Evolutionary conservation across 2,888 invertebrate species (phyloP), one percentile per base, ranked within the genome.

Genomic region (Noctua fimbriata): DNA sequence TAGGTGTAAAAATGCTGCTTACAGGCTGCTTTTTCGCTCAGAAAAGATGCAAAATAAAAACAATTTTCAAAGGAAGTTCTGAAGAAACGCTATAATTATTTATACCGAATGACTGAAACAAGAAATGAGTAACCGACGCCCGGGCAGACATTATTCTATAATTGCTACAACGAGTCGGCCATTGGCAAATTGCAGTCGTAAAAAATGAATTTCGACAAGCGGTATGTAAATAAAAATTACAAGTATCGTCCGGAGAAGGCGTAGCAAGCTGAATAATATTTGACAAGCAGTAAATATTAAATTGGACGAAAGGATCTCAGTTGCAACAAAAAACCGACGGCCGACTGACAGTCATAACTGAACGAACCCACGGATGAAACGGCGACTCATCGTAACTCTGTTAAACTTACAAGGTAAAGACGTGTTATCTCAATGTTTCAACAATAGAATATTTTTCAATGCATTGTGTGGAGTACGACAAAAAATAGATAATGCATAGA

Each of bases 261-360:
- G 93, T 92, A 91, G 91, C 92, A 87, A 87, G 89, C 88, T 91
- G 91, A 94, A 94, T 94, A 94, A 94, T 94, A 93, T 94, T 95
- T 94, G 94, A 94, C 93, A 93, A 93, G 94, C 94, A 93, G 94
- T 95, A 94, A 95, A 95, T 95, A 94, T 94, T 92, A 94, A 94
- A 94, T 94, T 94, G 92, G 92, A 92, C 90, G 92, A 92, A 93
- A 93, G 92, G 92, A 93, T 93, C 90, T 90, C 90, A 85, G 89
- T 84, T 87, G 89, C 87, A 87, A 89, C 92, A 93, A 94, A 94
- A 94, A 94, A 91, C 88, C 76, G 90, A 90, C 90, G 90, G 82
- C 90, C 87, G 90, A 80, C 87, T 84, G 82, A 92, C 92, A 92
- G 92, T 93, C 92, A 93, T 93, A 94, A 93, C 90, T 84, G 90